phyloP scores from a whole-genome alignment of 2,113 vertebrate species.

The Oreocharis arfaki region DNA sequence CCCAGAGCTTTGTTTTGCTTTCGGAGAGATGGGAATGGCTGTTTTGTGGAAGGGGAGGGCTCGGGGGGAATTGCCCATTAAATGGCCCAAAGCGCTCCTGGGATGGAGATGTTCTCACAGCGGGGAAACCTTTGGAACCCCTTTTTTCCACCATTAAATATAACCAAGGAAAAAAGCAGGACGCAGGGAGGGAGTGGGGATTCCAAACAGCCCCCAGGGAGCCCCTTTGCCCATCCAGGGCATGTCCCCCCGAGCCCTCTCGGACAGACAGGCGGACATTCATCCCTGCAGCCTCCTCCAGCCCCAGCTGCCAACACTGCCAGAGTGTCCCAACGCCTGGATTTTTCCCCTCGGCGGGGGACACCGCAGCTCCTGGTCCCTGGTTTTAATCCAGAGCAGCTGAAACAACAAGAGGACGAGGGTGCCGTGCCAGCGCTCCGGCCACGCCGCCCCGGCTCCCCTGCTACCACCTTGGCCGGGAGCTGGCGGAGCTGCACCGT shows the following conservation, averaged over 20 bases:
- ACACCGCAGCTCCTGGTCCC: neutral
- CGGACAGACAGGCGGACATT: neutral
- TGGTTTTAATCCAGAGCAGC: conserved; percentile 45
- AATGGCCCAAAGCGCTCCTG: fast-evolving
- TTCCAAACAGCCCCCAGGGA: neutral
- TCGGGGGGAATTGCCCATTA: neutral
- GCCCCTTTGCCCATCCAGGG: neutral
- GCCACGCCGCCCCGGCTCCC: neutral
- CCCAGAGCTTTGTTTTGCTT: neutral
- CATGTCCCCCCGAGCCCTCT: neutral
- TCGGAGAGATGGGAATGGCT: neutral
- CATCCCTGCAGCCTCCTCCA: neutral
- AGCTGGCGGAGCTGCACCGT: conserved; percentile 41
- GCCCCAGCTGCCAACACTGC: neutral
- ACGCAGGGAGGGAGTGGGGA: neutral
- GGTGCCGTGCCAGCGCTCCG: neutral
- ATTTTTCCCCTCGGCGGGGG: neutral
- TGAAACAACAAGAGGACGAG: conserved; percentile 15
- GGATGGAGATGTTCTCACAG: neutral
- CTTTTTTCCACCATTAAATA: neutral
- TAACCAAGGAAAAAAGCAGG: neutral
- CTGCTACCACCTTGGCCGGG: conserved; percentile 3
- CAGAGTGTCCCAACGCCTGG: neutral
- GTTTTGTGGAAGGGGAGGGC: neutral
- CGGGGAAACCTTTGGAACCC: neutral